Conservation (phyloP, 2,113 vertebrate genomes). For the Furnarius figulus region DNA sequence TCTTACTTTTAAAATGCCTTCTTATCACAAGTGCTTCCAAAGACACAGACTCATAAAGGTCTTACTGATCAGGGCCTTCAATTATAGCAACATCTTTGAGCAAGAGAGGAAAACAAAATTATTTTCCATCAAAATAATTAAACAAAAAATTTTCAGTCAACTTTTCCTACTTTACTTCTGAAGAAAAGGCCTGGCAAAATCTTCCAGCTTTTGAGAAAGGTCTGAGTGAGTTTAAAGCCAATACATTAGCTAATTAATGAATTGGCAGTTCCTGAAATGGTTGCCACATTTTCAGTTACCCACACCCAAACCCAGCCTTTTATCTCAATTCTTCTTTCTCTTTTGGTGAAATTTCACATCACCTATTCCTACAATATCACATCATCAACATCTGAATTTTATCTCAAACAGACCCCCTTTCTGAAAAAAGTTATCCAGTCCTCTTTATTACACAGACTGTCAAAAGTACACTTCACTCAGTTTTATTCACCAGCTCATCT, state of each 20-base stretch:
- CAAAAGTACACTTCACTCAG: background rate
- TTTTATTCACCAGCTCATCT: background rate
- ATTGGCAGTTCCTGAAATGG: conserved; percentile 6
- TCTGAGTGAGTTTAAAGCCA: conserved; percentile 16
- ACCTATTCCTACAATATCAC: background rate
- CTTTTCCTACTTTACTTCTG: background rate
- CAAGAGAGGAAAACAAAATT: background rate
- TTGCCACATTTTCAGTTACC: background rate
- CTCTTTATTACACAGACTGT: background rate
- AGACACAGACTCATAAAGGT: background rate
- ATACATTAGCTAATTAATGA: conserved; percentile 13
- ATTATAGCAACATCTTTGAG: background rate
- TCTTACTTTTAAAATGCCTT: background rate
- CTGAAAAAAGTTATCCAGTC: background rate
- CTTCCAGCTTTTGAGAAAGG: background rate
- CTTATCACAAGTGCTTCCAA: background rate
- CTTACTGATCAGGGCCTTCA: background rate
- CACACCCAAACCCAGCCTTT: background rate
- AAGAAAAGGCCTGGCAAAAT: background rate
- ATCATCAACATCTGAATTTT: background rate
- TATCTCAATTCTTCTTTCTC: background rate
- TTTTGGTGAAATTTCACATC: background rate
- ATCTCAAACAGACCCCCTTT: background rate
- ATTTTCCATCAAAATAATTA: background rate
- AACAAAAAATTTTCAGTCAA: background rate